Evolutionary conservation across 2,888 invertebrate genomes (phyloP).

Genomic region (Drosophila nigritarsus): DNA sequence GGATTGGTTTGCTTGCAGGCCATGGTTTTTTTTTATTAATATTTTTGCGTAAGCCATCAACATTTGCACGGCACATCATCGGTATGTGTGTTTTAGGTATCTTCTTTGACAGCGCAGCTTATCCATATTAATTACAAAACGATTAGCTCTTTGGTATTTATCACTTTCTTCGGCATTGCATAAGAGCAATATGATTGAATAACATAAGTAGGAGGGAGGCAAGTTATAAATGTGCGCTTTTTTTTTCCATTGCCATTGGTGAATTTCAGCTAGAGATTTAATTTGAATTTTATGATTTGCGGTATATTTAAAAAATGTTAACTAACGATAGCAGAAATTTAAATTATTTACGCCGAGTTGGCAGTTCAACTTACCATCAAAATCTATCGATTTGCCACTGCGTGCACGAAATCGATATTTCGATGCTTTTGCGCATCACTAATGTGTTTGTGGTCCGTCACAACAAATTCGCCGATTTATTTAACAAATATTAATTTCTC

Average conservation of each 20-base stretch:
- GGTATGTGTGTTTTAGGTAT: slow-evolving; percentile 15
- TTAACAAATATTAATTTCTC: slow-evolving; percentile 17
- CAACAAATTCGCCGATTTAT: slow-evolving; percentile 25
- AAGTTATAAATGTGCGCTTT: not conserved
- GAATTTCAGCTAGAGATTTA: not conserved
- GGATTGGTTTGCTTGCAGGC: slow-evolving; percentile 46
- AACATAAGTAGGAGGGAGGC: slow-evolving; percentile 2
- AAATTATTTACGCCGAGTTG: slow-evolving; percentile 17
- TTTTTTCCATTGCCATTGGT: not conserved
- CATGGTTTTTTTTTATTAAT: slow-evolving; percentile 41
- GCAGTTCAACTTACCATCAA: slow-evolving; percentile 12
- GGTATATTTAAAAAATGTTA: not conserved
- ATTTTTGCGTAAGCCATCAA: slow-evolving; percentile 63
- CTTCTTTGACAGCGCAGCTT: slow-evolving; percentile 30
- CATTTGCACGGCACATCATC: slow-evolving; percentile 23
- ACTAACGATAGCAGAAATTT: not conserved
- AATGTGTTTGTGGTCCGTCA: slow-evolving; percentile 26
- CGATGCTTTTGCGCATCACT: slow-evolving; percentile 21
- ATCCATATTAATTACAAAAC: slow-evolving; percentile 55
- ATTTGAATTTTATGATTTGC: not conserved
- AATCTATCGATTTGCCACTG: not conserved
- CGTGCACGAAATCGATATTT: not conserved
- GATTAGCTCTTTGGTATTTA: slow-evolving; percentile 42
- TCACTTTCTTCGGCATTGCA: slow-evolving; percentile 25
- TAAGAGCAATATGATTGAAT: slow-evolving; percentile 23